Evolutionary conservation across 2,797 vertebrate species (phyloP), one percentile per base, ranked within the genome.

Genomic region (Epinephelus coioides): DNA sequence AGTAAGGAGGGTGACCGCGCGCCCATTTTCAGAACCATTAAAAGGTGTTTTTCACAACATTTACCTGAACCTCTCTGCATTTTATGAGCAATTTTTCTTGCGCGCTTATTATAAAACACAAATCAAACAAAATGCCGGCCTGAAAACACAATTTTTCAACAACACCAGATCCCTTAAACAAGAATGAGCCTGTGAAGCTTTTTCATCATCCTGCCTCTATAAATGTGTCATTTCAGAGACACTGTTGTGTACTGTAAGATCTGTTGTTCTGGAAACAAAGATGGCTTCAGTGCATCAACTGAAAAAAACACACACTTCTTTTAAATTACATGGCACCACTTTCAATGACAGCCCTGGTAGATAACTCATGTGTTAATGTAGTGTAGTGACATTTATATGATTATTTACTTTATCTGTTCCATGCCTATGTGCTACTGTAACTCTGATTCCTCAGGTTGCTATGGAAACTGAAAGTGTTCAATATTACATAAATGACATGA

Each of bases 181-280:
- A 47, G 38, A 81, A 61, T 49, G 44, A 69, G 60, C 23, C 49
- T 63, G 34, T 69, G 55, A 70, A 79, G 69, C 55, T 66, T 78
- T 72, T 86, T 71, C 53, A 75, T 77, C 56, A 44, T 23, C 8
- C 19, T 13, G 25, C 47, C 23, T 59, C 62, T 54, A 60, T 74
- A 65, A 77, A 86, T 17, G 27, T 43, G 47, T 30, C 18, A 23
- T 47, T 63, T n/a, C 53, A 69, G 38, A 61, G 51, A 69, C 53
- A 56, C 40, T 30, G 21, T 40, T 59, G 53, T 81, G 76, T 67
- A n/a, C 63, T 21, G 23, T 55, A 23, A 25, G 64, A 83, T 72
- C 73, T 76, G 79, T 61, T 76, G 82, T 73, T 69, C 47, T 65
- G 76, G 73, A 70, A 62, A 75, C 70, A 79, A 65, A 80, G 80